Percentiles rank a stretch among this genome's conserved stretches.
These are phyloP conservation scores for Drosophila carrolli DNA, from an alignment of 1,140 invertebrate species.

Conservation along the genomic window DNA sequence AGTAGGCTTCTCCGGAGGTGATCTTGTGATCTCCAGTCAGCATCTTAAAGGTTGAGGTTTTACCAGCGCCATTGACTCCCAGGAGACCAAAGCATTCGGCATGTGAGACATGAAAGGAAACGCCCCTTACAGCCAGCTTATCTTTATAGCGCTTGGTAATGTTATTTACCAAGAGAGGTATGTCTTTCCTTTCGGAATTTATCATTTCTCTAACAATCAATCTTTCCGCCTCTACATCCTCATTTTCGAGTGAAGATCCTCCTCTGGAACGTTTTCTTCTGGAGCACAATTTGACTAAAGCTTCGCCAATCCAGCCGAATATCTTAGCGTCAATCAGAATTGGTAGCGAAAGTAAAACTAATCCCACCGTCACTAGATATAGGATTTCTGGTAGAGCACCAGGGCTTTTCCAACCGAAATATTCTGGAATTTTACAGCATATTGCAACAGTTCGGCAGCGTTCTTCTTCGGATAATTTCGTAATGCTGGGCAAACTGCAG, in stretches of 20 bases:
- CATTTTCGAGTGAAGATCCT: background rate
- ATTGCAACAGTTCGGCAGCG: slow-evolving; percentile 16
- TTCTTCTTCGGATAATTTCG: background rate
- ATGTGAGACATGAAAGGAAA: slow-evolving; percentile 86
- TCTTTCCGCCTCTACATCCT: slow-evolving; percentile 57
- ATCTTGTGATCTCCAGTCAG: slow-evolving; percentile 91
- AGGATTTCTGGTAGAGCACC: slow-evolving; percentile 57
- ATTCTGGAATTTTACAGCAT: slow-evolving; percentile 60
- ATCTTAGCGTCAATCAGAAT: slow-evolving; percentile 45
- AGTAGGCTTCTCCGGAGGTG: slow-evolving; percentile 85
- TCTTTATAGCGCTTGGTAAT: slow-evolving; percentile 88
- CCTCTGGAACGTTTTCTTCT: background rate
- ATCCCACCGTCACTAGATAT: slow-evolving; percentile 3
- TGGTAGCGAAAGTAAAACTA: slow-evolving; percentile 25
- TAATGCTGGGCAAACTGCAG: background rate
- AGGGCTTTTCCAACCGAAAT: slow-evolving; percentile 53
- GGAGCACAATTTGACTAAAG: background rate
- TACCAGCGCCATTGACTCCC: slow-evolving; percentile 94
- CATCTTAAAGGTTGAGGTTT: slow-evolving; percentile 96
- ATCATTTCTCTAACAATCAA: slow-evolving; percentile 56
- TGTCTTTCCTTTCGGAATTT: slow-evolving; percentile 3
- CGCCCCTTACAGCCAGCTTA: slow-evolving; percentile 88
- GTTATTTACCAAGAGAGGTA: slow-evolving; percentile 84
- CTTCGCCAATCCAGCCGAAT: rapidly evolving
- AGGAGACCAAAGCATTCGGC: slow-evolving; percentile 95